Conservation (phyloP, 2,888 invertebrate species). For the Gastrophysa polygoni region DNA sequence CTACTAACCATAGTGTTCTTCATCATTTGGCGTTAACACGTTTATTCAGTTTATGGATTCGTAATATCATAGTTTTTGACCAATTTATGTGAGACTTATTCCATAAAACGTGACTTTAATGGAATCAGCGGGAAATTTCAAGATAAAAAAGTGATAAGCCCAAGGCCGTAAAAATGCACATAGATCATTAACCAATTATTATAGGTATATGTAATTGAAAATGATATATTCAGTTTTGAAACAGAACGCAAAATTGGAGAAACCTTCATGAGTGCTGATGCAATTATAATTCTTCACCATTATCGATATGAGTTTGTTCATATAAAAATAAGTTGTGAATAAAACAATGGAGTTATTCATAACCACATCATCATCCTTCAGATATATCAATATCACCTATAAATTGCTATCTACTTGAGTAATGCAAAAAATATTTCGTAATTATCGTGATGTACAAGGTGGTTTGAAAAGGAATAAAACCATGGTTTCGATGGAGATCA, state of each 20-base stretch:
- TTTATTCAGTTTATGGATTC: too few relatives aligned
- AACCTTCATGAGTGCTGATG: background rate
- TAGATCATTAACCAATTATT: background rate
- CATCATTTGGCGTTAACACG: too few relatives aligned
- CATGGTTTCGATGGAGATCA: background rate
- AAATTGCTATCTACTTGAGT: background rate
- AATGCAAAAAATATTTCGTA: background rate
- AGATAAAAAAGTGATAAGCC: background rate
- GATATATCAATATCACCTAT: constrained; percentile 14
- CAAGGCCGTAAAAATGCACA: background rate
- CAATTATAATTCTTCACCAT: background rate
- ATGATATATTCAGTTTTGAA: background rate
- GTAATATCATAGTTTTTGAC: background rate
- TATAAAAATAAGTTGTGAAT: background rate
- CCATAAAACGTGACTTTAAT: background rate
- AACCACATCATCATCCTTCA: constrained; percentile 24
- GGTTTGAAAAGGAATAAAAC: background rate
- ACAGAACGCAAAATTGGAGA: background rate
- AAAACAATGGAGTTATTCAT: constrained; percentile 23
- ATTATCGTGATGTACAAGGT: background rate
- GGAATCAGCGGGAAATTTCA: background rate
- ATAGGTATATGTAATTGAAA: background rate
- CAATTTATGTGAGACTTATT: background rate
- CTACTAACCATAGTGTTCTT: too few relatives aligned
- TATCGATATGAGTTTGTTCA: background rate